Base-by-base conservation (phyloP, 2,888 invertebrate genomes). In the Pherbina coryleti region DNA sequence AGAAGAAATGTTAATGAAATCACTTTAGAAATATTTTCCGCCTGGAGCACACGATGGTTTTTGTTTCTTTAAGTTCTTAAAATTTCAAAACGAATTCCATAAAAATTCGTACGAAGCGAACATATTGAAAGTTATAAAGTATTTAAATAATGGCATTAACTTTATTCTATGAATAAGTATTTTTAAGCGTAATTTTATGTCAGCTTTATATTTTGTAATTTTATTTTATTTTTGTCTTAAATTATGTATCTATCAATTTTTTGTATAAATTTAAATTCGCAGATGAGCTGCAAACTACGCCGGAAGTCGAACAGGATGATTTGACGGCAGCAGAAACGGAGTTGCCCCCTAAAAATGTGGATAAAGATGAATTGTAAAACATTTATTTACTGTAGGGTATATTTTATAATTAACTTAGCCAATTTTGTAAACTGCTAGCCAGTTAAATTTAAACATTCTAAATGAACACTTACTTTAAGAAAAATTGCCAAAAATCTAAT, bases 1-100 rank as follows among this genome's bases (percentile, higher is more conserved):
- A 78, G 90, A 89, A 82, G 89, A 90, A 79, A 84, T 90, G 82
- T 85, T 89, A 75, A 89, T 88, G 88, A 88, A 89, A 82, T 88
- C 89, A 44, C 81, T 80, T 82, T 89, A 85, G 86, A 85, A 67
- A 70, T 75, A 60, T 11, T 57, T 8, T 22, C 7, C 25, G 19
- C 2, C 28, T 11, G 2, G 25, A 60, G 28, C 57, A 60, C 22
- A 25, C 44, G 14, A 44, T n/a, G 49, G 22, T 55, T 53, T 44
- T 60, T 49, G 37, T 74, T 74, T 69, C 22, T 71, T 64, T 31
- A 62, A 37, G 49, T 34, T 25, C 14, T 62, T 53, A 67, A 57
- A 31, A 14, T 25, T 49, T 28, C 28, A 60, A 53, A 55, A 51
- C 9, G 34, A 34, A 57, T 72, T 70, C n/a, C 28, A 31, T 19